Conservation (phyloP, 2,797 vertebrate species). For the Lepidocolaptes lacrymiger region DNA sequence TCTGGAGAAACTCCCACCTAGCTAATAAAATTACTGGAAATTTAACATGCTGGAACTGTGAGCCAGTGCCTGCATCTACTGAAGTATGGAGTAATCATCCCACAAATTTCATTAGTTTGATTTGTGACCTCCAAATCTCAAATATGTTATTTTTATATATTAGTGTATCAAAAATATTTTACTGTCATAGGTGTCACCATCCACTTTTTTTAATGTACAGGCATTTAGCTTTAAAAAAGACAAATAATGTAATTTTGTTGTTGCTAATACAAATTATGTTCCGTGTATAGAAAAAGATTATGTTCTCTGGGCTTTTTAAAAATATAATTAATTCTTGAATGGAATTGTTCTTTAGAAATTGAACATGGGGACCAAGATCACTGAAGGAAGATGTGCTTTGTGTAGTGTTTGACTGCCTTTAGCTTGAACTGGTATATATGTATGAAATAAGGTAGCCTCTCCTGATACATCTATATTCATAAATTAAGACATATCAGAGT, state of each 20-base stretch:
- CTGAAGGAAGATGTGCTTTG: not conserved
- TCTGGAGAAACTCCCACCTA: not conserved
- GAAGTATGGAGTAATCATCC: not conserved
- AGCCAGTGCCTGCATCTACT: not conserved
- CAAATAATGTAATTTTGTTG: not conserved
- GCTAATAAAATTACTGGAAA: conserved; percentile 3
- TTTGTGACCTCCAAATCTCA: not conserved
- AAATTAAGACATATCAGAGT: not conserved
- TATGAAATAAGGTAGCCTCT: not conserved
- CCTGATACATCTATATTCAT: not conserved
- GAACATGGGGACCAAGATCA: not conserved
- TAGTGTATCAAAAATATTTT: not conserved
- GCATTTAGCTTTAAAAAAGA: not conserved
- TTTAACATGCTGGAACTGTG: not conserved
- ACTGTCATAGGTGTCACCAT: not conserved
- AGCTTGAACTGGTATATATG: not conserved
- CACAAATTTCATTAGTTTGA: not conserved
- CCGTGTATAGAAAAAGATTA: not conserved
- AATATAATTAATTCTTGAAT: not conserved
- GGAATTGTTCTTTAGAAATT: not conserved
- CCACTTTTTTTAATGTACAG: not conserved
- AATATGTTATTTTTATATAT: not conserved
- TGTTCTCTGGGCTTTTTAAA: not conserved
- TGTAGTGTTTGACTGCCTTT: not conserved
- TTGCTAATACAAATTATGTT: not conserved